A percentile compares a stretch with the other conserved stretches of the same genome.
phyloP scores from a whole-genome alignment of 2,888 invertebrate genomes.

The Hemicrepidius hirtus region DNA sequence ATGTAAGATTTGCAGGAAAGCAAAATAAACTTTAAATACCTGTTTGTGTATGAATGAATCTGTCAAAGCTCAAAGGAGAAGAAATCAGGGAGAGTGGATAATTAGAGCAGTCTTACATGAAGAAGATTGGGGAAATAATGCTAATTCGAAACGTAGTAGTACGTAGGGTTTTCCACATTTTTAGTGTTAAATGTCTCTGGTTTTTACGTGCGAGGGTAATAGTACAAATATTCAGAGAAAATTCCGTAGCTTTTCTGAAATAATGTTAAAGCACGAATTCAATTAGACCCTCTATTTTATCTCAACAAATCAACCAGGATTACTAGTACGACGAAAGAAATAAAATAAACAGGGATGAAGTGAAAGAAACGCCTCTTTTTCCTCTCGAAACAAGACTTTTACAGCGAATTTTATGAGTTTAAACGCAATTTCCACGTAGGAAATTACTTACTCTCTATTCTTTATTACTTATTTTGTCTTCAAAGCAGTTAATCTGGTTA shows the following conservation, averaged over 20 bases:
- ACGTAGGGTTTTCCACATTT: too few relatives aligned
- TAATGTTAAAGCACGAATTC: constrained; percentile 42
- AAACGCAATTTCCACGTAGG: constrained; percentile 26
- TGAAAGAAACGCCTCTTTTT: constrained; percentile 26
- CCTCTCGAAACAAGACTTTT: constrained; percentile 22
- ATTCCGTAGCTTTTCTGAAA: constrained; percentile 28
- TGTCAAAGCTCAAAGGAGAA: too few relatives aligned
- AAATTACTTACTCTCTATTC: constrained; percentile 24
- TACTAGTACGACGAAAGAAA: constrained; percentile 38
- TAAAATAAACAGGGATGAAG: constrained; percentile 46
- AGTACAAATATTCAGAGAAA: constrained; percentile 17
- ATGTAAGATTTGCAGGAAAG: too few relatives aligned
- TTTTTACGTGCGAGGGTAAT: too few relatives aligned
- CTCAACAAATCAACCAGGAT: constrained; percentile 47
- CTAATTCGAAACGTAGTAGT: too few relatives aligned
- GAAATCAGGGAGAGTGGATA: too few relatives aligned
- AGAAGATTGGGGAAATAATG: too few relatives aligned
- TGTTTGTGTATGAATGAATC: too few relatives aligned
- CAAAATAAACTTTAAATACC: too few relatives aligned
- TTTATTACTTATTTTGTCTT: constrained; percentile 22
- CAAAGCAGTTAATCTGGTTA: constrained; percentile 24
- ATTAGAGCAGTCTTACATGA: too few relatives aligned
- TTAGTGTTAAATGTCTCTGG: too few relatives aligned
- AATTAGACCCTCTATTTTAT: constrained; percentile 44
- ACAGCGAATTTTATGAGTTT: constrained; percentile 10